phyloP scores from a whole-genome alignment of 1,140 invertebrate genomes.

The Heliconius himera region DNA sequence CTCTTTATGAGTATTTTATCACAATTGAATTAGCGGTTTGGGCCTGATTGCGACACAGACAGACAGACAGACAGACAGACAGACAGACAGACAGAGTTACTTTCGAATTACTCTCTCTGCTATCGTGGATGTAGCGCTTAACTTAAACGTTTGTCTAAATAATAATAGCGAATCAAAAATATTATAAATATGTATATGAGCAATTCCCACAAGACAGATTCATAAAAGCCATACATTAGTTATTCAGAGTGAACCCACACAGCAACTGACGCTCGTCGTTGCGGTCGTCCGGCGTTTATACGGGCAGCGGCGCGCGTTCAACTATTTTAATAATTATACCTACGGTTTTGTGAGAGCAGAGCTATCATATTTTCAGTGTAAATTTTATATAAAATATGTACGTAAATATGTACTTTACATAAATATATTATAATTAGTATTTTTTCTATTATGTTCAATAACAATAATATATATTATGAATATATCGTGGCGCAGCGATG shows the following conservation, averaged over 20 bases:
- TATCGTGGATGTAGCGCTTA: too few relatives aligned
- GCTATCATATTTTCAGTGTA: neutral
- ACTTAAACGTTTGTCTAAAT: too few relatives aligned
- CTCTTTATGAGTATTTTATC: too few relatives aligned
- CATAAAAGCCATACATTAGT: conserved; percentile 9
- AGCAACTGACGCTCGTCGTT: conserved; percentile 21
- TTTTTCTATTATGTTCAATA: too few relatives aligned
- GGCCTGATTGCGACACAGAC: too few relatives aligned
- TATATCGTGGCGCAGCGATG: too few relatives aligned
- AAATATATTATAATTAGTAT: neutral
- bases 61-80: too few relatives aligned
- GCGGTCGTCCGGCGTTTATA: conserved; percentile 27
- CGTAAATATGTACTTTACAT: neutral
- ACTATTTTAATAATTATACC: conserved; percentile 27
- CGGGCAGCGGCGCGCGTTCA: conserved; percentile 20
- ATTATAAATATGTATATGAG: neutral
- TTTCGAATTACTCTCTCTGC: too few relatives aligned
- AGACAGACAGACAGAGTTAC: too few relatives aligned
- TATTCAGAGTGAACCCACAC: conserved; percentile 1
- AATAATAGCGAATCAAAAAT: neutral
- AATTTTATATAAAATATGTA: too few relatives aligned
- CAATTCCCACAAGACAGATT: neutral
- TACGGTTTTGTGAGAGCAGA: neutral
- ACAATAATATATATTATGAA: too few relatives aligned
- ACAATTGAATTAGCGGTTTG: too few relatives aligned